phyloP scores from a whole-genome alignment of 2,797 vertebrate genomes.

The Pagetopsis macropterus region DNA sequence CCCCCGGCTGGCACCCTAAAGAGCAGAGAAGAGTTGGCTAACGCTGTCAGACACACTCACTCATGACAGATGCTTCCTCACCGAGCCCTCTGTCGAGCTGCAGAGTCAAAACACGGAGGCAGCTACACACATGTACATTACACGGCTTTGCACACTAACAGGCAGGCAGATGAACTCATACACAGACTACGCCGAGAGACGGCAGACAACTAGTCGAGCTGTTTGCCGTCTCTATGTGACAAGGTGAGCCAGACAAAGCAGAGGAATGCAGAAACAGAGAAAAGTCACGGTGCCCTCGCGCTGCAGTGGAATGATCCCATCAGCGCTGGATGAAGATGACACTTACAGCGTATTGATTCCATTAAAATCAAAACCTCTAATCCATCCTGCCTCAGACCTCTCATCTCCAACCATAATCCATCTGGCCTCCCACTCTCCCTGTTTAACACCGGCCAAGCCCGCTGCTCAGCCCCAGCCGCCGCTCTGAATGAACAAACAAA shows the following conservation, averaged over 20 bases:
- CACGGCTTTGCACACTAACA: conserved; percentile 54
- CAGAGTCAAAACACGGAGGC: conserved; percentile 58
- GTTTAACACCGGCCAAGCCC: conserved; percentile 72
- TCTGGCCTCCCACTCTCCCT: conserved; percentile 72
- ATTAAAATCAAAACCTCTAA: conserved; percentile 79
- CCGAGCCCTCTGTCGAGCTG: conserved; percentile 41
- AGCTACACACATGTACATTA: conserved; percentile 48
- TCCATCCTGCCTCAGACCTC: conserved; percentile 78
- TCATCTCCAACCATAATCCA: conserved; percentile 81
- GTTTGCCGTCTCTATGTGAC: conserved; percentile 59
- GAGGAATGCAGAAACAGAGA: conserved; percentile 57
- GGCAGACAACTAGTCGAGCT: conserved; percentile 45
- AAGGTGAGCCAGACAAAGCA: conserved; percentile 65
- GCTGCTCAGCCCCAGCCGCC: conserved; percentile 49
- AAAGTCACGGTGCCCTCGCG: conserved; percentile 73
- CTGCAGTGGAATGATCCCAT: conserved; percentile 81
- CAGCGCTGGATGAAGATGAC: conserved; percentile 77
- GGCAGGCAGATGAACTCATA: conserved; percentile 48
- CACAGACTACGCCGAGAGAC: conserved; percentile 34
- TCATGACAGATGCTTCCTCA: conserved; percentile 73
- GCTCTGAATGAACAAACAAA: conserved; percentile 71
- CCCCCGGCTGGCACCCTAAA: conserved; percentile 71
- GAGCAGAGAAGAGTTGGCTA: conserved; percentile 73
- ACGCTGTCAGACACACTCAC: conserved; percentile 77
- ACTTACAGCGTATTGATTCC: conserved; percentile 81